A percentile compares a stretch with the other conserved stretches of the same genome.
These are phyloP conservation scores for Therioaphis trifolii DNA, from an alignment of 2,888 invertebrate species.

Conservation along the genomic window DNA sequence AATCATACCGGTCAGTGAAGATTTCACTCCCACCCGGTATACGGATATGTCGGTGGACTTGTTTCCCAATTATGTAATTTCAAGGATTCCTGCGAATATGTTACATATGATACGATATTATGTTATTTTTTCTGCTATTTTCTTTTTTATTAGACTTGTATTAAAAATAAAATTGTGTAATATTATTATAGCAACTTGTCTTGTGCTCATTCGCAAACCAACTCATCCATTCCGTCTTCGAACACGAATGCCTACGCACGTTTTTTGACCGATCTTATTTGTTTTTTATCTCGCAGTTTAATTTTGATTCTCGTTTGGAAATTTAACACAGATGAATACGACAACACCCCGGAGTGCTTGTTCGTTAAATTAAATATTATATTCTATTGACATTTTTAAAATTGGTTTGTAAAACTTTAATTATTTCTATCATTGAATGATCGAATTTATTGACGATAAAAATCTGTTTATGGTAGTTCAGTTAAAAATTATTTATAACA, in stretches of 20 bases:
- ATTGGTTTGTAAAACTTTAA: too few relatives aligned
- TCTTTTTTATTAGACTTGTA: neutral
- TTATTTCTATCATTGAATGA: too few relatives aligned
- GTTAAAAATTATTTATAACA: too few relatives aligned
- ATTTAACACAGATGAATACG: too few relatives aligned
- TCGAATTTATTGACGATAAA: too few relatives aligned
- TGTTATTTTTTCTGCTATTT: neutral
- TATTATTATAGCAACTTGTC: neutral
- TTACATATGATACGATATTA: neutral
- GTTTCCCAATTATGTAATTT: constrained; percentile 36
- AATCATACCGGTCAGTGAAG: neutral
- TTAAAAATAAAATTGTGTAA: constrained; percentile 13
- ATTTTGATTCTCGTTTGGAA: too few relatives aligned
- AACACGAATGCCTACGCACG: neutral
- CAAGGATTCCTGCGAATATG: constrained; percentile 28
- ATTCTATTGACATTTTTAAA: too few relatives aligned
- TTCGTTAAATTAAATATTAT: too few relatives aligned
- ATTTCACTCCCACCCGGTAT: neutral
- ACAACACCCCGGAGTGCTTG: too few relatives aligned
- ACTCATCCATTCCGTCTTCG: neutral
- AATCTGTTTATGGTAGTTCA: too few relatives aligned
- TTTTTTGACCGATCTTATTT: too few relatives aligned
- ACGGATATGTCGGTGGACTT: constrained; percentile 26
- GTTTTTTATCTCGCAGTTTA: too few relatives aligned
- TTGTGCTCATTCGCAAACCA: neutral